A percentile compares a stretch with the other conserved stretches of the same genome.
Evolutionary conservation across 2,797 vertebrate genomes (phyloP).

Genomic region (Jordanella pulchra): DNA sequence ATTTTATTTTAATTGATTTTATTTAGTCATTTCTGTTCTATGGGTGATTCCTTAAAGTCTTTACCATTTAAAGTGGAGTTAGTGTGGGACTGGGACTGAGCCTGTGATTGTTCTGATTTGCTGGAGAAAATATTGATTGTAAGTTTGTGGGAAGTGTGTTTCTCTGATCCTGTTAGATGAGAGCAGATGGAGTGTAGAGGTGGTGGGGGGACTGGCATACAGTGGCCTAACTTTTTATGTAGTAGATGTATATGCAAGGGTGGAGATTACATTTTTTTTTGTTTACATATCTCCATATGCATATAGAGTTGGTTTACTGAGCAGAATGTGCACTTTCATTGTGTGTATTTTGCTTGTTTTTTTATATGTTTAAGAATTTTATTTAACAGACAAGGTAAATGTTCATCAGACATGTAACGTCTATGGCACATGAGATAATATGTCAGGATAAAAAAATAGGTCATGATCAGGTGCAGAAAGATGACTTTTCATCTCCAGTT

Average conservation of each 20-base stretch:
- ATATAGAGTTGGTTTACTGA: slow-evolving; percentile 32
- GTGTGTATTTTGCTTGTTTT: slow-evolving; percentile 6
- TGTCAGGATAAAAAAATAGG: slow-evolving; percentile 3
- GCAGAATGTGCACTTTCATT: slow-evolving; percentile 12
- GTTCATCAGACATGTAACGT: not conserved
- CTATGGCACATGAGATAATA: slow-evolving; percentile 31
- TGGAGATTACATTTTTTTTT: slow-evolving; percentile 33
- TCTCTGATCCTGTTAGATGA: slow-evolving; percentile 80
- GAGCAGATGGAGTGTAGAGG: slow-evolving; percentile 67
- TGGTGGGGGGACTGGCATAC: slow-evolving; percentile 55
- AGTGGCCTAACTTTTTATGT: slow-evolving; percentile 66
- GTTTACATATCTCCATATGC: slow-evolving; percentile 58
- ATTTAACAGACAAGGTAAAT: slow-evolving; percentile 15
- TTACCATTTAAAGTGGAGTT: slow-evolving; percentile 68
- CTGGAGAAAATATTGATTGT: slow-evolving; percentile 82
- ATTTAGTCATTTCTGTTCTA: slow-evolving; percentile 67
- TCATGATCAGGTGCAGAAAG: not conserved
- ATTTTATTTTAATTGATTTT: slow-evolving; percentile 59
- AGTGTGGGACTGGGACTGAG: slow-evolving; percentile 60
- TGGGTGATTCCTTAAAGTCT: slow-evolving; percentile 53
- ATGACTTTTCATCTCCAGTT: slow-evolving; percentile 35
- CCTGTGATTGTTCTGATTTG: slow-evolving; percentile 70
- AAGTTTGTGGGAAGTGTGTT: slow-evolving; percentile 84
- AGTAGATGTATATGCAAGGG: slow-evolving; percentile 29
- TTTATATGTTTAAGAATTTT: slow-evolving; percentile 14